These are phyloP conservation scores for human (Homo sapiens) DNA, from an alignment of 2,113 vertebrate genomes.

Conservation along the genomic window DNA sequence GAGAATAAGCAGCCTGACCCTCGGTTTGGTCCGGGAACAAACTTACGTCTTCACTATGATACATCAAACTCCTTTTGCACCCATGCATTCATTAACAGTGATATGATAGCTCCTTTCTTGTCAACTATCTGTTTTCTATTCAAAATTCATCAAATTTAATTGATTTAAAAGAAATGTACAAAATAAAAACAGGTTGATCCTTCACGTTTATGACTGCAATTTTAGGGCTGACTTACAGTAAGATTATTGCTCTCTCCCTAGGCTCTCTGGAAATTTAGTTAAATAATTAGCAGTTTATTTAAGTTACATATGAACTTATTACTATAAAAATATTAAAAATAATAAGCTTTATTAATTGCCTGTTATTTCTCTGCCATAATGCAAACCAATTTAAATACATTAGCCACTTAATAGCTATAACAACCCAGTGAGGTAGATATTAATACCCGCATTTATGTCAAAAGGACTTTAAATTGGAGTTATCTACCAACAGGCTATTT, in stretches of 20 bases:
- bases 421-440: background rate
- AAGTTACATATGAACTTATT: background rate
- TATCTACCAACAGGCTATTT: background rate
- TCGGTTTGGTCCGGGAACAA: no score
- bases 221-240: background rate
- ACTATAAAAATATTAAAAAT: constrained; percentile 9
- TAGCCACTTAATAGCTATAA: background rate
- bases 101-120: background rate
- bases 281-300: constrained; percentile 38
- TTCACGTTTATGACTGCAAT: background rate
- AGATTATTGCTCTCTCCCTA: background rate
- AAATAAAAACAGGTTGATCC: background rate
- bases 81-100: background rate
- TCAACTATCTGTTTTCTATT: constrained; percentile 6
- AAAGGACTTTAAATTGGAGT: background rate
- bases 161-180: background rate
- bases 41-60: background rate
- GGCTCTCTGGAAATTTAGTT: background rate
- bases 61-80: background rate
- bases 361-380: background rate
- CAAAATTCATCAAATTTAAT: background rate
- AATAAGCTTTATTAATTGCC: background rate
- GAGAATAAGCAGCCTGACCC: no score
- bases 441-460: background rate
- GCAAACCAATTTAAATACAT: constrained; percentile 5